These are phyloP conservation scores for Galagoides demidoff DNA, from an alignment of 2,797 vertebrate species.

Conservation along the genomic window DNA sequence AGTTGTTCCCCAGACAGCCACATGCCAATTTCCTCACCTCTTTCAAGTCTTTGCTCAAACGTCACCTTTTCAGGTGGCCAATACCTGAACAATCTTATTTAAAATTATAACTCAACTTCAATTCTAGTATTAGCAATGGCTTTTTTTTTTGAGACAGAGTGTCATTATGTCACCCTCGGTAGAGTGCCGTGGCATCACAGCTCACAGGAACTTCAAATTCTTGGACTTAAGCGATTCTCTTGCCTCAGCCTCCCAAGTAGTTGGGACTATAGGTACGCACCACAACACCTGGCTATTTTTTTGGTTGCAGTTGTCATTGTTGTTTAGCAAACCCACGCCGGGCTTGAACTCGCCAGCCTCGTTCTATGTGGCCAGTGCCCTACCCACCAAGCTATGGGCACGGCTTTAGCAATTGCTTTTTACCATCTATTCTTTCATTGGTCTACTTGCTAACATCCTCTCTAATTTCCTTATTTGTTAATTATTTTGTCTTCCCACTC, in stretches of 20 bases:
- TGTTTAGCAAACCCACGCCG: too few species aligned
- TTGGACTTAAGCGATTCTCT: too few species aligned
- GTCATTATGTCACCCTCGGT: too few species aligned
- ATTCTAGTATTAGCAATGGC: not conserved
- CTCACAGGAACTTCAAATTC: too few species aligned
- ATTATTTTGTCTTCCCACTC: not conserved
- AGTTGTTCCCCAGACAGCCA: not conserved
- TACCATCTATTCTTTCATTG: not conserved
- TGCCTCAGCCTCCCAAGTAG: too few species aligned
- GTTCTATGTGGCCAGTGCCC: too few species aligned
- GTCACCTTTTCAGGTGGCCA: not conserved
- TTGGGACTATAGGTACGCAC: too few species aligned
- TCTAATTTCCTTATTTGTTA: conserved; percentile 14
- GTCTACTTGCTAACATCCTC: not conserved
- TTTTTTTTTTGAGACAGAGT: not conserved
- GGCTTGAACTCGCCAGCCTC: too few species aligned
- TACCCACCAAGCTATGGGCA: too few species aligned
- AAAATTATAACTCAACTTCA: not conserved
- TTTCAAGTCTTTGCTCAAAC: conserved; percentile 24
- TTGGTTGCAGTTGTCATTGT: too few species aligned
- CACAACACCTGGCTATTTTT: too few species aligned
- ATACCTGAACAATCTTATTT: not conserved
- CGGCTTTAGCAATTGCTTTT: not conserved
- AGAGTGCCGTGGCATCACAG: too few species aligned
- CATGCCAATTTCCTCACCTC: not conserved